Percentiles rank a stretch among this genome's conserved stretches.
Evolutionary conservation across 2,113 vertebrate species (phyloP).

Genomic region (Actinemys pallida): DNA sequence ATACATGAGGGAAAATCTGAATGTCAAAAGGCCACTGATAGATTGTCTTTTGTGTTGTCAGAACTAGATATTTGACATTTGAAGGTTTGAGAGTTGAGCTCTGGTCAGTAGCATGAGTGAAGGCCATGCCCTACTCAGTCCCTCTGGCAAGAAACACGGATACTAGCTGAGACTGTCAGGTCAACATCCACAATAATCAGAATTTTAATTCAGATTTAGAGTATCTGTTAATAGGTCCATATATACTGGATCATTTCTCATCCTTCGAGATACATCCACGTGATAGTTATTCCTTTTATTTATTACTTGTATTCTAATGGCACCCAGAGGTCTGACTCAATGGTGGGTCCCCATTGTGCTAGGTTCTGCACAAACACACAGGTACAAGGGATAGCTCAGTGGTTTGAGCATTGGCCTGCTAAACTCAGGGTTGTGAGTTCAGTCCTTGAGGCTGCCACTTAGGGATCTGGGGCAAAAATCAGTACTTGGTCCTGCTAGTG

Average conservation of each 20-base stretch:
- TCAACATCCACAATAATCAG: neutral
- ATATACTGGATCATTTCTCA: neutral
- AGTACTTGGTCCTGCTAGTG: no score
- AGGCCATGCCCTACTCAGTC: neutral
- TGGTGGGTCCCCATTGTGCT: neutral
- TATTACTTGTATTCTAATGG: neutral
- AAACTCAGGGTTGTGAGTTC: no score
- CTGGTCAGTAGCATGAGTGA: neutral
- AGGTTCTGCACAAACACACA: neutral
- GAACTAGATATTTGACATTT: rapidly evolving
- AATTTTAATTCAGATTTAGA: slow-evolving; percentile 14
- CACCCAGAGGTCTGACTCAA: neutral
- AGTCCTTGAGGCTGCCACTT: no score
- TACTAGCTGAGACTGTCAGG: rapidly evolving
- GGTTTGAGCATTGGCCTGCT: no score
- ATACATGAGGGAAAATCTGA: rapidly evolving
- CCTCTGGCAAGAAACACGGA: neutral
- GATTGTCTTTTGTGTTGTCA: neutral
- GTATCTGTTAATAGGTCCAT: neutral
- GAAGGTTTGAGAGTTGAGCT: neutral
- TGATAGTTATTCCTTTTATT: neutral
- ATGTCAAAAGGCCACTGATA: slow-evolving; percentile 9
- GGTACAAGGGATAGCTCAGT: neutral
- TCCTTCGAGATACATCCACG: rapidly evolving
- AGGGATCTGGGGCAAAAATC: no score